Evolutionary conservation across 92 coral and sea anemone genomes (phyloP).

Genomic region (Meandrina meandrites): DNA sequence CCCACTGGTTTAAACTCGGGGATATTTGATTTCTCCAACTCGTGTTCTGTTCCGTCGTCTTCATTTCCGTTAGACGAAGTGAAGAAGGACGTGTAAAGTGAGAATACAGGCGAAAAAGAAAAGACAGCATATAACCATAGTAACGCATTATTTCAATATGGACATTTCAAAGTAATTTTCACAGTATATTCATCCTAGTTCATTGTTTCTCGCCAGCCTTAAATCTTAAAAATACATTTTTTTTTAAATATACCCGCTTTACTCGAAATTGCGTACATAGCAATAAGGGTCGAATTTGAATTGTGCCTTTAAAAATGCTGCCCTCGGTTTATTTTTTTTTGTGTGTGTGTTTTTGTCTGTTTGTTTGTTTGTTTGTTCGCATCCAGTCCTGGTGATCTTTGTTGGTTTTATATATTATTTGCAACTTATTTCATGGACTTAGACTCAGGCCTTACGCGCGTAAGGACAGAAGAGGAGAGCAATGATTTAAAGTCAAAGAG

Average conservation of each 20-base stretch:
- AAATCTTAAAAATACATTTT: no score
- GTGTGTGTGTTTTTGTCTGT: neutral
- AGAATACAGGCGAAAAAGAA: neutral
- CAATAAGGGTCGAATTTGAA: no score
- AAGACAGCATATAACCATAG: neutral
- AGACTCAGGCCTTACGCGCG: neutral
- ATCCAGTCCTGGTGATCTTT: neutral
- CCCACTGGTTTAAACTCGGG: slow-evolving; percentile 49
- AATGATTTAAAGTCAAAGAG: neutral
- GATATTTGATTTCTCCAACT: neutral
- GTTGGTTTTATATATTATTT: no score
- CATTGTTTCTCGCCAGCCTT: no score
- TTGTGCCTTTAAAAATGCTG: no score
- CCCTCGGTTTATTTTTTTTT: no score
- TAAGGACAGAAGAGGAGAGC: neutral
- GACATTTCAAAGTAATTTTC: no score
- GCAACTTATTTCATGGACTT: neutral
- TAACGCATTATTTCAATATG: neutral
- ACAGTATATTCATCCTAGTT: no score
- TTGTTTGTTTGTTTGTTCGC: neutral
- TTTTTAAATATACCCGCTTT: no score
- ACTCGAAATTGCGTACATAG: no score
- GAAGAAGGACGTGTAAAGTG: neutral
- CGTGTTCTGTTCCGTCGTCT: neutral
- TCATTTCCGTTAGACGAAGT: neutral